Conservation (phyloP, 2,888 invertebrate genomes). For the Yponomeuta cagnagella region DNA sequence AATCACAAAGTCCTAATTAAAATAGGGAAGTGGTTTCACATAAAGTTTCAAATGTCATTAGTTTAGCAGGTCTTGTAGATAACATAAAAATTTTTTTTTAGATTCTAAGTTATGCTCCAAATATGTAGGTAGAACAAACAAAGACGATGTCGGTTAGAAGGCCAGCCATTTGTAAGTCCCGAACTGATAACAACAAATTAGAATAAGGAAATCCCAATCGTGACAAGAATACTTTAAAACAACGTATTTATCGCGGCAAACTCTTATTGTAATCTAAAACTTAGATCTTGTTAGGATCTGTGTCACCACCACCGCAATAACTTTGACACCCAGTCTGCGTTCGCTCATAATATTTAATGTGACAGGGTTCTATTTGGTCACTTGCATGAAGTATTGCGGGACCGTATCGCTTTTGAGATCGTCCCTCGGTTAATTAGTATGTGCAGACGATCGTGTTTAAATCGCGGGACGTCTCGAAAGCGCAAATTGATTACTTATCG, state of each 20-base stretch:
- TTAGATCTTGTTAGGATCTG: conserved; percentile 17
- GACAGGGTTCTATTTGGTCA: conserved; percentile 9
- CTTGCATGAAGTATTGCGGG: neutral
- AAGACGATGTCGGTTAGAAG: conserved; percentile 31
- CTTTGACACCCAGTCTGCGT: neutral
- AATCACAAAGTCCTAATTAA: no score
- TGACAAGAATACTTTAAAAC: conserved; percentile 38
- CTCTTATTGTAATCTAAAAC: conserved; percentile 23
- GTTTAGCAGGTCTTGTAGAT: no score
- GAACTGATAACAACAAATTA: conserved; percentile 35
- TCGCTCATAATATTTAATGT: neutral
- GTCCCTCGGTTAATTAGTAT: conserved; percentile 11
- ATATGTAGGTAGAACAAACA: neutral
- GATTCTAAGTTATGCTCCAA: no score
- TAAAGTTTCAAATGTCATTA: no score
- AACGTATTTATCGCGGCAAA: conserved; percentile 20
- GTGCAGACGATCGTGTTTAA: neutral
- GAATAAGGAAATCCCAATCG: conserved; percentile 42
- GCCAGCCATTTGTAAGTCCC: conserved; percentile 33
- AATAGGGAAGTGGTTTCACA: no score
- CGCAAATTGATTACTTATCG: conserved; percentile 2
- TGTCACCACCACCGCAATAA: neutral
- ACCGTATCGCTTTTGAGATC: neutral
- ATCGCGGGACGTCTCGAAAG: conserved; percentile 12
- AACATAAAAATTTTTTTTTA: no score